These are phyloP conservation scores for Nesogale talazaci DNA, from an alignment of 2,113 vertebrate species.

Conservation along the genomic window DNA sequence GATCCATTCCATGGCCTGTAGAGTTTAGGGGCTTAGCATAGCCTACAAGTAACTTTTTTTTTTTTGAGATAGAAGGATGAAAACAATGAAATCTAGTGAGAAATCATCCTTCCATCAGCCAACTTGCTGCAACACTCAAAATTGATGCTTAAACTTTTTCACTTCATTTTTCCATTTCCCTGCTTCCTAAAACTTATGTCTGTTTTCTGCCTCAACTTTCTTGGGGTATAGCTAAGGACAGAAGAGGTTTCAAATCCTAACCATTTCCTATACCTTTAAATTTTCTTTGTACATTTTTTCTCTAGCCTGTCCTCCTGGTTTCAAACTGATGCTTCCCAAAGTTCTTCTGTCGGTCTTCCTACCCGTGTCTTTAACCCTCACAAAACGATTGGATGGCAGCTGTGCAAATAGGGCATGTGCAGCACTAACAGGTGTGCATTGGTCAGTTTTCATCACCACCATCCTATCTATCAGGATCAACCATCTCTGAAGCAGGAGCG, in stretches of 20 bases:
- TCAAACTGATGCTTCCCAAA: conserved; percentile 5
- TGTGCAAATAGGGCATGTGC: too few relatives aligned
- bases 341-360: background rate
- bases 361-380: too few relatives aligned
- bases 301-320: background rate
- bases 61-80: background rate
- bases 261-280: background rate
- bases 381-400: too few relatives aligned
- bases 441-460: too few relatives aligned
- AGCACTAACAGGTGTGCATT: too few relatives aligned
- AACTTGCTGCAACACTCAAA: too few relatives aligned
- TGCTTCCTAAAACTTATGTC: too few relatives aligned
- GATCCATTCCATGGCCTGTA: background rate
- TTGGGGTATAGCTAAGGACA: background rate
- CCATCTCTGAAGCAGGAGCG: too few relatives aligned
- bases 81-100: too few relatives aligned
- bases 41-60: background rate
- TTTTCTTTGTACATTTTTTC: background rate
- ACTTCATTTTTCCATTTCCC: too few relatives aligned
- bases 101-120: background rate
- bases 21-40: background rate
- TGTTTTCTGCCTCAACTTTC: background rate
- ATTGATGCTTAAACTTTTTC: too few relatives aligned
- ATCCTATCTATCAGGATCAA: too few relatives aligned
- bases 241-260: background rate